Evolutionary conservation across 2,113 vertebrate species (phyloP).

Genomic region (Chaenocephalus aceratus): DNA sequence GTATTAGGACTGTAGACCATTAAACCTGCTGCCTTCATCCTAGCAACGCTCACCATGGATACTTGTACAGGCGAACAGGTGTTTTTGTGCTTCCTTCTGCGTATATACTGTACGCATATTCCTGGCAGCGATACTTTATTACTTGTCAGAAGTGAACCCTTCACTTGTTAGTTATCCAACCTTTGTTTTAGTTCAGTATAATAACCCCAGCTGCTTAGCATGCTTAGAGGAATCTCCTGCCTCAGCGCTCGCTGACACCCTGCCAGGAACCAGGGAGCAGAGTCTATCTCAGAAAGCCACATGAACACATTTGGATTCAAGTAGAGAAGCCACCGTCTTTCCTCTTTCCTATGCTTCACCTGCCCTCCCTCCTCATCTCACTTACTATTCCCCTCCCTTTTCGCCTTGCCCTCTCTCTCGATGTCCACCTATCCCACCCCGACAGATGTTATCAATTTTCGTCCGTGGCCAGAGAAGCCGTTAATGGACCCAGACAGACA

Average conservation of each 20-base stretch:
- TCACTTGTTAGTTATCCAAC: neutral
- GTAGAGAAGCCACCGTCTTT: constrained; percentile 9
- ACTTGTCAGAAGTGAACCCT: neutral
- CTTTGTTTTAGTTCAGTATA: neutral
- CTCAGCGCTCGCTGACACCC: neutral
- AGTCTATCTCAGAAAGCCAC: constrained; percentile 31
- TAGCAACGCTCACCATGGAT: neutral
- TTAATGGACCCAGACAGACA: constrained; percentile 53
- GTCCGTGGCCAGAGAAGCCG: constrained; percentile 43
- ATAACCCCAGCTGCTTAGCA: constrained; percentile 3
- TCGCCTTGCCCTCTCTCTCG: constrained; percentile 19
- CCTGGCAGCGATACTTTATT: neutral
- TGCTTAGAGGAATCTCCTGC: constrained; percentile 13
- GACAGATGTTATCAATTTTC: constrained; percentile 77
- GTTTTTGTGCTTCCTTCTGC: neutral
- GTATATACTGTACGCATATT: neutral
- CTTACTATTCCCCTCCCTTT: constrained; percentile 2
- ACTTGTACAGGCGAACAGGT: neutral
- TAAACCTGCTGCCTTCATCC: neutral
- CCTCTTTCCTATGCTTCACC: constrained; percentile 18
- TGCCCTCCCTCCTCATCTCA: constrained; percentile 2
- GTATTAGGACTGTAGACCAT: too few species aligned
- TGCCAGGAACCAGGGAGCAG: constrained; percentile 16
- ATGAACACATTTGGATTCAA: constrained; percentile 24
- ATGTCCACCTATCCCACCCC: constrained; percentile 52